These are phyloP conservation scores for Polypedilum vanderplanki DNA, from an alignment of 1,140 invertebrate species.

Conservation along the genomic window DNA sequence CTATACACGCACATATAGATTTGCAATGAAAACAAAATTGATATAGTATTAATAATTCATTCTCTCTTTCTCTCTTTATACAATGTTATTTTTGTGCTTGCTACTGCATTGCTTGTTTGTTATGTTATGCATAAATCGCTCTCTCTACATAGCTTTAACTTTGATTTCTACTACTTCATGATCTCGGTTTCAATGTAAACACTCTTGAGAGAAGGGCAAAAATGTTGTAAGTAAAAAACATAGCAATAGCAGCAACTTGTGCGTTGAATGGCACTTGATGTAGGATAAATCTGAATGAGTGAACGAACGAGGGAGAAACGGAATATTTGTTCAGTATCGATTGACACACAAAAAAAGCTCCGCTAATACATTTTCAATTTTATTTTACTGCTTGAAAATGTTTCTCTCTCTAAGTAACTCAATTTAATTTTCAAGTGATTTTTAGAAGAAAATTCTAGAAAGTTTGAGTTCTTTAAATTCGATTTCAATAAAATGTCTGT, in stretches of 20 bases:
- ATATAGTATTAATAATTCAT: conserved; percentile 14
- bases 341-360: background rate
- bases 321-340: background rate
- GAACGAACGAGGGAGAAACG: background rate
- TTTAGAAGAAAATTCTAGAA: background rate
- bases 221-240: background rate
- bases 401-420: background rate
- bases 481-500: too few relatives aligned
- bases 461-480: too few relatives aligned
- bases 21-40: conserved; percentile 13
- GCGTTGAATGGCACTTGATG: conserved; percentile 16
- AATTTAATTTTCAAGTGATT: background rate
- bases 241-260: conserved; percentile 13
- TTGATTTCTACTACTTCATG: background rate
- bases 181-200: conserved; percentile 18
- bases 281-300: conserved; percentile 3
- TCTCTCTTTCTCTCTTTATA: background rate
- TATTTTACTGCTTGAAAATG: background rate
- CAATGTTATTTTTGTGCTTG: background rate
- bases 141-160: background rate
- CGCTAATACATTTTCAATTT: background rate
- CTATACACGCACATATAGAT: background rate
- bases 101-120: background rate
- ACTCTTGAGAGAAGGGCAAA: background rate
- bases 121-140: background rate